phyloP scores from a whole-genome alignment of 2,797 vertebrate genomes.

The Amblyopsis hoosieri region DNA sequence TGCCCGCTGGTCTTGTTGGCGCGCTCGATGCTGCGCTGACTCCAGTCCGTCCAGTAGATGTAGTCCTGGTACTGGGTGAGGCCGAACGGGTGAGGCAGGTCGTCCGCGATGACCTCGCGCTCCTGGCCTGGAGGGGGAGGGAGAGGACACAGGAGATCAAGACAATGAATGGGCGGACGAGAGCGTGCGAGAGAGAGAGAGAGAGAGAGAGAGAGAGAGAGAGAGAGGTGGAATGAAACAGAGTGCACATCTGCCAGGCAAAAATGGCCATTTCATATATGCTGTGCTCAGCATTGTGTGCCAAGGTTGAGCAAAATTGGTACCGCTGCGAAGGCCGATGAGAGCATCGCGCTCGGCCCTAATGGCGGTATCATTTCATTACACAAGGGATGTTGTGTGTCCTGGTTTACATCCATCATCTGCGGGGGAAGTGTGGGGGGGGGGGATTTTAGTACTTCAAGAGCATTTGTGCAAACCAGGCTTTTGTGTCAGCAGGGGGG shows the following conservation, averaged over 20 bases:
- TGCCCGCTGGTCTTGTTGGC: conserved; percentile 97
- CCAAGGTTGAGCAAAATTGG: conserved; percentile 36
- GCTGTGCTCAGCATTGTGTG: conserved; percentile 6
- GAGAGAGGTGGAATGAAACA: neutral
- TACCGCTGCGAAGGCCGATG: conserved; percentile 24
- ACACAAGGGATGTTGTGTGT: conserved; percentile 17
- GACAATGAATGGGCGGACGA: too few relatives aligned
- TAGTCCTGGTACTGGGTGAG: conserved; percentile 98
- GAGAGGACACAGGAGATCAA: too few relatives aligned
- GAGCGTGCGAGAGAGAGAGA: neutral
- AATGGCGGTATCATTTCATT: conserved; percentile 33
- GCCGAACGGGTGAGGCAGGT: conserved; percentile 95
- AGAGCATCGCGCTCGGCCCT: conserved; percentile 13
- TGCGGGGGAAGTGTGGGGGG: conserved; percentile 2
- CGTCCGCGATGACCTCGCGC: conserved; percentile 95
- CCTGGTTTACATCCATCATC: conserved; percentile 26
- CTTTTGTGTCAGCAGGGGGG: conserved; percentile 30
- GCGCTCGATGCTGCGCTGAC: conserved; percentile 96
- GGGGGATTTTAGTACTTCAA: conserved; percentile 12
- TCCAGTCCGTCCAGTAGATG: conserved; percentile 99
- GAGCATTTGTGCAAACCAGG: conserved; percentile 19
- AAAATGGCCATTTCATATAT: conserved; percentile 14
- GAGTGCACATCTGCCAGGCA: conserved; percentile 6
- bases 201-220: neutral
- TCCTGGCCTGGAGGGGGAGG: conserved; percentile 81